These are phyloP conservation scores for Chrysopa pallens DNA, from an alignment of 1,140 invertebrate species.

Conservation along the genomic window DNA sequence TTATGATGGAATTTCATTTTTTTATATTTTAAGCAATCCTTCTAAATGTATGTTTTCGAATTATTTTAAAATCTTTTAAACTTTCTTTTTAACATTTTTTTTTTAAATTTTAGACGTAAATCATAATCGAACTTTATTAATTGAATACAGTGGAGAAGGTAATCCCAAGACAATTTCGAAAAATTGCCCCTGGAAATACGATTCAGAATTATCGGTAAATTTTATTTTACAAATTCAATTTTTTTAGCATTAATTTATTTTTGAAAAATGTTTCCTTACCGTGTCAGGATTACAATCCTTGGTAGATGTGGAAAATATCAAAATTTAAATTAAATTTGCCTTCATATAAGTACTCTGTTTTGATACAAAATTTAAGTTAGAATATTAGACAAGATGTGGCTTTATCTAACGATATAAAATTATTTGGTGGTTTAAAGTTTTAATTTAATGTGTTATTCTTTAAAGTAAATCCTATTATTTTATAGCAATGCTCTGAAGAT, in stretches of 20 bases:
- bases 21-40: background rate
- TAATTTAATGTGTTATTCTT: constrained; percentile 4
- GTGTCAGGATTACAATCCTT: no score
- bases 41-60: constrained; percentile 6
- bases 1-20: constrained; percentile 48
- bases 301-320: no score
- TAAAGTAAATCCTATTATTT: constrained; percentile 5
- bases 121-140: constrained; percentile 35
- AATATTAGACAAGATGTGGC: no score
- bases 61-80: constrained; percentile 6
- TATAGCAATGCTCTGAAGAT: constrained; percentile 41
- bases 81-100: constrained; percentile 1
- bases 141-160: constrained; percentile 67
- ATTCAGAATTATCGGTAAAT: constrained; percentile 36
- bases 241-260: no score
- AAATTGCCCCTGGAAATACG: constrained; percentile 32
- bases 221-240: no score
- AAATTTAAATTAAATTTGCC: no score
- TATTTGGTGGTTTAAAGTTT: no score
- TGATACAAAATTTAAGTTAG: no score
- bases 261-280: no score
- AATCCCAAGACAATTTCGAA: constrained; percentile 25
- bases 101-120: constrained; percentile 1
- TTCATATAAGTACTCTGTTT: no score
- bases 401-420: no score